Conservation (phyloP, 1,140 invertebrate genomes). For the Hypsibius dujardini region DNA sequence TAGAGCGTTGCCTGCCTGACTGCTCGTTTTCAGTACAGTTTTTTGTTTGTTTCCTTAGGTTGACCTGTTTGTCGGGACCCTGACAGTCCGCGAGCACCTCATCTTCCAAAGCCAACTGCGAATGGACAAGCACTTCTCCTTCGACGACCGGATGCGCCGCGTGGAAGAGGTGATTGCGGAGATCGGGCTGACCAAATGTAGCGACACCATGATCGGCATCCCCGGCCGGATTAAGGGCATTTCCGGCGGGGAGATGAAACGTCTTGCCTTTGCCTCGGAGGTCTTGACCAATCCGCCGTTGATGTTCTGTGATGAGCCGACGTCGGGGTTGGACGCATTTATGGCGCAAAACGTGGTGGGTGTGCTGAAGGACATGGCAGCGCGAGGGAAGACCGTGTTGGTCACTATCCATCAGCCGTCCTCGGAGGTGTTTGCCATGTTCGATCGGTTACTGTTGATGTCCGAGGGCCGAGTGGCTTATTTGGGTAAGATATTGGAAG, state of each 20-base stretch:
- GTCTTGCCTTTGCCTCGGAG: constrained; percentile 86
- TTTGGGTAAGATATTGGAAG: constrained; percentile 41
- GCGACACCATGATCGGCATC: constrained; percentile 60
- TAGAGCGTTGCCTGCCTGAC: too few species aligned
- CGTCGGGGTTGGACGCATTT: constrained; percentile 73
- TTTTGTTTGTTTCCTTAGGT: constrained; percentile 32
- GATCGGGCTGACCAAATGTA: constrained; percentile 57
- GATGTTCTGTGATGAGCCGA: constrained; percentile 93
- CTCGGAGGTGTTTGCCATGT: constrained; percentile 75
- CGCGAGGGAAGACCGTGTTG: constrained; percentile 71
- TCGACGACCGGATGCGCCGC: constrained; percentile 52
- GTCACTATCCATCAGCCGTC: constrained; percentile 91
- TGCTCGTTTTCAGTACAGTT: neutral
- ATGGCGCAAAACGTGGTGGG: constrained; percentile 77
- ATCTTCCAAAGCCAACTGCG: constrained; percentile 59
- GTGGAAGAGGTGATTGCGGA: constrained; percentile 77
- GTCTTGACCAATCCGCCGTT: constrained; percentile 78
- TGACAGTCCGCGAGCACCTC: constrained; percentile 78
- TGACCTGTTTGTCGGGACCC: constrained; percentile 73
- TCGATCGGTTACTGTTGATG: constrained; percentile 73
- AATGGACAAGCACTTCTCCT: constrained; percentile 65
- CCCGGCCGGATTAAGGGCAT: constrained; percentile 70
- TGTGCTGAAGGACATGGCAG: constrained; percentile 48
- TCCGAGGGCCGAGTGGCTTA: constrained; percentile 79
- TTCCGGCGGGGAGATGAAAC: constrained; percentile 83